Conservation (phyloP, 2,888 invertebrate genomes). For the Sinohyriopsis cumingii region DNA sequence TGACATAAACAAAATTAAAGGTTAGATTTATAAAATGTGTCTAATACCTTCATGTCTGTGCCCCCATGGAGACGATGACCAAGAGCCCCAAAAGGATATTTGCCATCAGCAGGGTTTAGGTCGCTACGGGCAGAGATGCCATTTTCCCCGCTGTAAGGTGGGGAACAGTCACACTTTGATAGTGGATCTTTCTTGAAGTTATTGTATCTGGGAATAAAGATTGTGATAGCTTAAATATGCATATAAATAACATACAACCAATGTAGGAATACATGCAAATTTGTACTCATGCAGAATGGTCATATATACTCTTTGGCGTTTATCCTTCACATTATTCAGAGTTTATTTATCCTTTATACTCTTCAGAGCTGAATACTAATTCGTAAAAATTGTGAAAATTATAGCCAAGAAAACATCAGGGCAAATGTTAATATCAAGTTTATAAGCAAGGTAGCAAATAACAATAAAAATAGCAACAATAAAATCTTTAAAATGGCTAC, state of each 20-base stretch:
- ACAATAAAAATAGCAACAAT: too few relatives aligned
- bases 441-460: too few relatives aligned
- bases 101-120: constrained; percentile 81
- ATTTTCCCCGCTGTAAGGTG: constrained; percentile 83
- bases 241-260: not conserved
- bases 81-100: constrained; percentile 80
- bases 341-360: too few relatives aligned
- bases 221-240: not conserved
- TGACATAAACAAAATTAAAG: not conserved
- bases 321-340: too few relatives aligned
- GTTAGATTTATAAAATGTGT: not conserved
- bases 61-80: constrained; percentile 82
- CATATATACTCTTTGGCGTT: too few relatives aligned
- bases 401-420: too few relatives aligned
- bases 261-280: not conserved
- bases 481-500: too few relatives aligned
- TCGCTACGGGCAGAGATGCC: constrained; percentile 82
- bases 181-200: constrained; percentile 81
- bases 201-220: constrained; percentile 76
- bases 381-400: too few relatives aligned
- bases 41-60: constrained; percentile 80
- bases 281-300: not conserved
- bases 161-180: constrained; percentile 79
- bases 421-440: too few relatives aligned
- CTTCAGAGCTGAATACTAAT: too few relatives aligned